phyloP scores from a whole-genome alignment of 92 coral and sea anemone genomes.

The Porites cylindrica region DNA sequence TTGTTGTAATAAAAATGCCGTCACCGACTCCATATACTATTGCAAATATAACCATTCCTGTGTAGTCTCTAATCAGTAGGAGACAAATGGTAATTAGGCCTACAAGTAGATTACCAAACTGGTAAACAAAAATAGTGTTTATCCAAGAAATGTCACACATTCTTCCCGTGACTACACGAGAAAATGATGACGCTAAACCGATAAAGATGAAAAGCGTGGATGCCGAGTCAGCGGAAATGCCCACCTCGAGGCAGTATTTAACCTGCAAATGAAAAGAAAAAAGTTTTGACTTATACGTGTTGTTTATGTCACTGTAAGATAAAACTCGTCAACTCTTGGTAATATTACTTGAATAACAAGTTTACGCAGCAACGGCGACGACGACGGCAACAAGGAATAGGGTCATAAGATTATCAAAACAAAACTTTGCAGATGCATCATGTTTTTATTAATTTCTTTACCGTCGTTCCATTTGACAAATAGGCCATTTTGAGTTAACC shows the following conservation, averaged over 20 bases:
- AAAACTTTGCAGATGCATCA: too few species aligned
- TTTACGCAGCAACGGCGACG: too few species aligned
- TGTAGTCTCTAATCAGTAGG: conserved; percentile 15
- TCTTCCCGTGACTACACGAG: conserved; percentile 8
- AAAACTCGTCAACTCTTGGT: too few species aligned
- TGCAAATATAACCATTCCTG: too few species aligned
- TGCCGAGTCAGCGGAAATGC: conserved; percentile 66
- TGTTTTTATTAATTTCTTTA: too few species aligned
- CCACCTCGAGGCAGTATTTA: conserved; percentile 69
- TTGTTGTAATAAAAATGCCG: conserved; percentile 52
- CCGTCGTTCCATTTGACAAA: too few species aligned
- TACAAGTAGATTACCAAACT: conserved; percentile 47
- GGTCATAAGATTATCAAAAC: too few species aligned
- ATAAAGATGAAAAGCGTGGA: conserved; percentile 40
- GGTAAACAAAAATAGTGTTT: conserved; percentile 19
- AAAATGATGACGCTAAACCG: conserved; percentile 18
- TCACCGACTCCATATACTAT: conserved; percentile 63
- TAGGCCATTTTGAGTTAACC: too few species aligned
- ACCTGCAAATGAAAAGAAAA: conserved; percentile 35
- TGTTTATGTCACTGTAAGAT: too few species aligned
- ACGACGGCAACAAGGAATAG: too few species aligned
- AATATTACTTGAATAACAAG: too few species aligned
- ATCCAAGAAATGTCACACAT: conserved; percentile 59
- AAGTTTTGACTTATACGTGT: too few species aligned
- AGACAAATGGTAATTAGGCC: conserved; percentile 25